Conservation (phyloP, 2,797 vertebrate species). For the Acanthiza pusilla region DNA sequence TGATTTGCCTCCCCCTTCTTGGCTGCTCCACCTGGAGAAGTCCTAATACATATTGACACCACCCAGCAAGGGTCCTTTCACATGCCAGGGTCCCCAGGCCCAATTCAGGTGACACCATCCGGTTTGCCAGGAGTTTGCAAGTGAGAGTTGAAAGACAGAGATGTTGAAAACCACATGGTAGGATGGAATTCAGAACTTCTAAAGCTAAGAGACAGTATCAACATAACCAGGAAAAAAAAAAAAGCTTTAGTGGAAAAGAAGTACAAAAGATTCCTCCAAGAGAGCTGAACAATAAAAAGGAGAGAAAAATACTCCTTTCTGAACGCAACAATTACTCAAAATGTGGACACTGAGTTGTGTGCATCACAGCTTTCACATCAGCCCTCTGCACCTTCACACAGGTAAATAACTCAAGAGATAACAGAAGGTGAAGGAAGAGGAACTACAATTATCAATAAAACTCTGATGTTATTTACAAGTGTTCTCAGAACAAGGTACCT, state of each 20-base stretch:
- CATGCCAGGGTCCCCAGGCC: background rate
- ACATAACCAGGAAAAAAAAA: background rate
- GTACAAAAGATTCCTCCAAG: background rate
- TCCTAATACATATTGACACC: background rate
- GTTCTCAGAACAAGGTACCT: background rate
- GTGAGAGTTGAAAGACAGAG: background rate
- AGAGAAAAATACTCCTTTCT: background rate
- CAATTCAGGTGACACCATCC: background rate
- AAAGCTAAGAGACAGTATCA: background rate
- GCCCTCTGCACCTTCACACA: background rate
- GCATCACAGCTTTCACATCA: background rate
- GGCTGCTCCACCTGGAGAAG: background rate
- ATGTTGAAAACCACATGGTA: background rate
- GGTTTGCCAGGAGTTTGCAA: background rate
- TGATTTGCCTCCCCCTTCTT: background rate
- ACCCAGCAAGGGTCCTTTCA: background rate
- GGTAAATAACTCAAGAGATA: background rate
- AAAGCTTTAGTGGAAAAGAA: background rate
- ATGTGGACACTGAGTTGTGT: background rate
- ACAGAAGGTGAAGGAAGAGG: background rate
- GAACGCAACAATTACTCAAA: background rate
- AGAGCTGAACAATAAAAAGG: background rate
- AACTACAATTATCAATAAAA: background rate
- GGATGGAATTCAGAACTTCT: background rate
- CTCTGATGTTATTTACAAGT: background rate